A percentile compares a stretch with the other conserved stretches of the same genome.
Conservation (phyloP, 2,113 vertebrate genomes). For the Steatornis caripensis region DNA sequence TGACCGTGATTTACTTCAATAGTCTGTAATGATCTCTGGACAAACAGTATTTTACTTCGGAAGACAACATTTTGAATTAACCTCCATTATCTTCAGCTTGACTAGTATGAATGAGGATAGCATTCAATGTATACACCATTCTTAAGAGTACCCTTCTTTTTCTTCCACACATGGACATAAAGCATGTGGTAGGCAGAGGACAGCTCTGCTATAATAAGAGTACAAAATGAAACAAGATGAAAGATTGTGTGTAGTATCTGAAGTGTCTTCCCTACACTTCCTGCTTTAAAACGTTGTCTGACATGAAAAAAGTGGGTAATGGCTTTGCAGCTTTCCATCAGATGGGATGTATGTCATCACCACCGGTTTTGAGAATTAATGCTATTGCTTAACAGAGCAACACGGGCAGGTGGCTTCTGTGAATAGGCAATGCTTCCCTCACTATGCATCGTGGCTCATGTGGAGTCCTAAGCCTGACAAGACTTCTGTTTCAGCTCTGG, state of each 20-base stretch:
- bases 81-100: neutral
- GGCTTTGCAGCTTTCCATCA: neutral
- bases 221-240: neutral
- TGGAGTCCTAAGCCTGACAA: neutral
- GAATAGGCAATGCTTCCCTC: neutral
- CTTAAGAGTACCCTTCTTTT: neutral
- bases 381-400: neutral
- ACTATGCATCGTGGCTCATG: rapidly evolving
- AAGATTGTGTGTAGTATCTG: neutral
- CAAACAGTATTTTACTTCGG: neutral
- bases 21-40: neutral
- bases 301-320: neutral
- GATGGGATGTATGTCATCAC: neutral
- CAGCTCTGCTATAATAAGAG: neutral
- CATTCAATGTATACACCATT: neutral
- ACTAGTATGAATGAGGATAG: neutral
- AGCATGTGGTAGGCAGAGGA: neutral
- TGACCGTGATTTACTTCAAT: neutral
- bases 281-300: neutral
- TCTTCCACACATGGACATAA: neutral
- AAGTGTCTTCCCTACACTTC: neutral
- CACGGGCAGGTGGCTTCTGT: neutral
- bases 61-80: neutral
- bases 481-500: neutral
- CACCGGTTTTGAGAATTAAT: neutral